Evolutionary conservation across 2,797 vertebrate genomes (phyloP), one percentile per base, ranked within the genome.

Genomic region (Enteromius fasciolatus): DNA sequence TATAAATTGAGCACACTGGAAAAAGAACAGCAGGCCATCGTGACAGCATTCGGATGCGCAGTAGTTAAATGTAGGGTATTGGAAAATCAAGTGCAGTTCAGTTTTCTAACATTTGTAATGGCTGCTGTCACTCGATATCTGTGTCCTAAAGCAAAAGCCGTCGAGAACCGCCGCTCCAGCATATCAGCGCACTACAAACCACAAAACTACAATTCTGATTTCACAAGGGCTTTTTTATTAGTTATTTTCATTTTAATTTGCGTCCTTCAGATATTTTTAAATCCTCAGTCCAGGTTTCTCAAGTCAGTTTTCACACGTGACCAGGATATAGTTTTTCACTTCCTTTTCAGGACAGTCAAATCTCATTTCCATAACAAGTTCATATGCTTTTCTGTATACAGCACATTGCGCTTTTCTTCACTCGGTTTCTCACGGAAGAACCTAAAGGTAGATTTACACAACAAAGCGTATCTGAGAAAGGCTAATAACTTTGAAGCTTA

Each of bases 401-500:
- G 18, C 61, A 25, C 15, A 20, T 31, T 3, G 6, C 2, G 7
- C 66, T n/a, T 61, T 5, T 28, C 31, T 39, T 31, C 28, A 8
- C 36, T 70, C 18, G 14, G 59, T 80, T 72, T 72, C 52, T 70
- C 78, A 80, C 52, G 2, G 50, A 57, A 28, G 15, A 15, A 39
- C 5, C 17, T 28, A 44, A 41, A 80, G 67, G 67, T 36, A 46
- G 67, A 48, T 61, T 63, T 63, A 44, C 68, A 61, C 78, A 80
- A 61, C 52, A 61, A 61, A 48, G 52, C 1, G 10, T n/a, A 52
- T 73, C 61, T 23, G 54, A 25, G 12, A 48, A 68, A 23, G 39
- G 57, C 39, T 28, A 10, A 39, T 75, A 59, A 59, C 67, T 12
- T 52, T 72, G n/a, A 80, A 80, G 78, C 67, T 80, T 59, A 44